phyloP scores from a whole-genome alignment of 2,797 vertebrate genomes.

The Lepus townsendii region DNA sequence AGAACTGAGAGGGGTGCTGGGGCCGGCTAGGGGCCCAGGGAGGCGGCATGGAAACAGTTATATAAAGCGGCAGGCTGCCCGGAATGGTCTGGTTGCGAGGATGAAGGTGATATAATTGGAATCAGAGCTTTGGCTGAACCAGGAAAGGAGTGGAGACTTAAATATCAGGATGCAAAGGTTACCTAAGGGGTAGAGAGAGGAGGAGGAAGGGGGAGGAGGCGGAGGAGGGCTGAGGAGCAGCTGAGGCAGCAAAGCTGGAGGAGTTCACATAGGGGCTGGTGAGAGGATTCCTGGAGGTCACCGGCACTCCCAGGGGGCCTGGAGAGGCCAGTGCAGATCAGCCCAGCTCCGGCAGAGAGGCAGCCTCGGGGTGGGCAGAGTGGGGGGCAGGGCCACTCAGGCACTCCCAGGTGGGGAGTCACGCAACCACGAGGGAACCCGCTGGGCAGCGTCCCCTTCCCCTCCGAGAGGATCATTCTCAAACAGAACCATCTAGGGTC shows the following conservation, averaged over 20 bases:
- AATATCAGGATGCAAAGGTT: conserved; percentile 72
- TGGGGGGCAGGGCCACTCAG: background rate
- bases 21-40: background rate
- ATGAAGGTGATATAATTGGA: conserved; percentile 71
- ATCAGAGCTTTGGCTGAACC: conserved; percentile 71
- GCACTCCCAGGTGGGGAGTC: background rate
- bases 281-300: conserved; percentile 2
- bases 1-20: background rate
- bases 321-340: background rate
- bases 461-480: background rate
- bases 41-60: conserved; percentile 37
- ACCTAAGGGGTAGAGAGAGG: conserved; percentile 65
- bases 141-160: conserved; percentile 65
- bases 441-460: background rate
- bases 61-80: conserved; percentile 43
- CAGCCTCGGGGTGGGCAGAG: fast-evolving
- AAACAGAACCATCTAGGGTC: background rate
- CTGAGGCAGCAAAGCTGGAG: conserved; percentile 19
- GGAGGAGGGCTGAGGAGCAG: background rate
- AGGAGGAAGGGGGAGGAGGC: background rate
- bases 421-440: background rate
- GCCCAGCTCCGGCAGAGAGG: background rate
- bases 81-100: conserved; percentile 40
- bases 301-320: conserved; percentile 30
- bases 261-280: conserved; percentile 20